Conservation (phyloP, 2,113 vertebrate species). For the Morone chrysops region DNA sequence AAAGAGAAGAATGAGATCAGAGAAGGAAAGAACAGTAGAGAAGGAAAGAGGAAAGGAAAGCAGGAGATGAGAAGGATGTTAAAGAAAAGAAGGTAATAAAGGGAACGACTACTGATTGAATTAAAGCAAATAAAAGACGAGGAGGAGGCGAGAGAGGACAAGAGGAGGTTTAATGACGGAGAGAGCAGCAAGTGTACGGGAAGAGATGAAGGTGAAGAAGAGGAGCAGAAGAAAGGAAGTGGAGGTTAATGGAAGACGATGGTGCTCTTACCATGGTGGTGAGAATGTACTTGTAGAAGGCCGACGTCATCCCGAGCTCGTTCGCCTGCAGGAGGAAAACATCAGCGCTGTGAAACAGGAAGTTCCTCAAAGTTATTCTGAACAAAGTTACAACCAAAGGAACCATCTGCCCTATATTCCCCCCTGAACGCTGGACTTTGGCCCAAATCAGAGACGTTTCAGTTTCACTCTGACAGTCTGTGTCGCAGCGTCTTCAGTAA, state of each 20-base stretch:
- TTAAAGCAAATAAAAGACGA: not conserved
- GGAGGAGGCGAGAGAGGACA: not conserved
- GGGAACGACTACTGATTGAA: not conserved
- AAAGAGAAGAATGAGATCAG: too few relatives aligned
- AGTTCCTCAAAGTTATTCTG: not conserved
- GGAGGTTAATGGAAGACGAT: not conserved
- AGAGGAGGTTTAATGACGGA: not conserved
- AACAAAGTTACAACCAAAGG: not conserved
- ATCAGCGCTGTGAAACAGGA: not conserved
- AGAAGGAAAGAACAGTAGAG: not conserved
- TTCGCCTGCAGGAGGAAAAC: slow-evolving; percentile 80
- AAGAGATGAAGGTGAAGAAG: too few relatives aligned
- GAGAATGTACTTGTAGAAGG: slow-evolving; percentile 95
- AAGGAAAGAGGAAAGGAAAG: not conserved
- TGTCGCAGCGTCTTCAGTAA: not conserved
- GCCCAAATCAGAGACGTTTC: not conserved
- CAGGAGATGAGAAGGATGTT: not conserved
- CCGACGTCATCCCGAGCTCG: slow-evolving; percentile 92
- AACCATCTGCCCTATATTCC: not conserved
- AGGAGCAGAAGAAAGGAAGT: not conserved
- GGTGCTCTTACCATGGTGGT: slow-evolving; percentile 90
- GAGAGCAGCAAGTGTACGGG: too few relatives aligned
- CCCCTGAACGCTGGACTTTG: not conserved
- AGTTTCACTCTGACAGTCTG: not conserved
- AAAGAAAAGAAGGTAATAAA: not conserved